Conservation (phyloP, 2,113 vertebrate genomes). For the Elgaria multicarinata region DNA sequence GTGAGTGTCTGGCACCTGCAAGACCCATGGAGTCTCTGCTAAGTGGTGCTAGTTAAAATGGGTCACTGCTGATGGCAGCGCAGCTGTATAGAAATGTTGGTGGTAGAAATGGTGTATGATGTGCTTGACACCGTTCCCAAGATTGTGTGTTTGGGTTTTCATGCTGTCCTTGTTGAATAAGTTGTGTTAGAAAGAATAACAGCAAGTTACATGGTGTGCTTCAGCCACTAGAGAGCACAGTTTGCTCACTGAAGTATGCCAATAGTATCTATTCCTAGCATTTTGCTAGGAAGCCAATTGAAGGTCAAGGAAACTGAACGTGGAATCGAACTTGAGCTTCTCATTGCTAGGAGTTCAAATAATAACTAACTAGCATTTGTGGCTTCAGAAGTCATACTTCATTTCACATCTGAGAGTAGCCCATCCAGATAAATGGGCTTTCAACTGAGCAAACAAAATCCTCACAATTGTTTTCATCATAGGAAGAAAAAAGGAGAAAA, state of each 20-base stretch:
- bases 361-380: neutral
- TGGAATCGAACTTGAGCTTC: neutral
- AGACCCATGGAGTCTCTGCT: neutral
- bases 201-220: neutral
- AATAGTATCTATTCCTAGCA: neutral
- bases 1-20: neutral
- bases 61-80: no score
- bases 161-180: neutral
- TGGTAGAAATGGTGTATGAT: neutral
- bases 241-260: neutral
- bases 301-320: neutral
- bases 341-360: neutral
- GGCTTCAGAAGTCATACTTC: neutral
- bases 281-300: neutral
- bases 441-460: neutral
- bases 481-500: constrained; percentile 48
- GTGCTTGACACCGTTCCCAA: neutral
- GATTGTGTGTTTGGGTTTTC: neutral
- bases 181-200: neutral
- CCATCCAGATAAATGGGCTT: neutral
- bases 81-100: neutral
- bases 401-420: neutral
- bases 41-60: neutral
- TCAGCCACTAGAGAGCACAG: neutral
- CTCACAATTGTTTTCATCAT: constrained; percentile 41